A percentile compares a stretch with the other conserved stretches of the same genome.
phyloP scores from a whole-genome alignment of 1,140 invertebrate species.

The Thaumetopoea pityocampa region DNA sequence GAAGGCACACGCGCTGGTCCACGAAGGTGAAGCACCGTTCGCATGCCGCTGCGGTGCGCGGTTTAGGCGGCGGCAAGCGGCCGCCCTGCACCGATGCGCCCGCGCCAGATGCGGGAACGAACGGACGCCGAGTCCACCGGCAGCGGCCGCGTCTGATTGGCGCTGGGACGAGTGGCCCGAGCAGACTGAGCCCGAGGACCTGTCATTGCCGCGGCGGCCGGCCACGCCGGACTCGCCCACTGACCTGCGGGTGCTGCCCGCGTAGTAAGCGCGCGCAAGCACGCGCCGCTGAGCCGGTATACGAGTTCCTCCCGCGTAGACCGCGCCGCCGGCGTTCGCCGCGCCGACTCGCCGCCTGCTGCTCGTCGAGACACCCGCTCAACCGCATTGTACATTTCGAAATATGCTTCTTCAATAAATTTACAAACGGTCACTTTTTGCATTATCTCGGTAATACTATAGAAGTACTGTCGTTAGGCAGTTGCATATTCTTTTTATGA shows the following conservation, averaged over 20 bases:
- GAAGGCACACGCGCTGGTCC: slow-evolving; percentile 93
- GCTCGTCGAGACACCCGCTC: slow-evolving; percentile 14
- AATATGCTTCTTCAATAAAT: slow-evolving; percentile 28
- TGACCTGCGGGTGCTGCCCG: slow-evolving; percentile 64
- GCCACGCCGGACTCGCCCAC: slow-evolving; percentile 64
- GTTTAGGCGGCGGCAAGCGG: slow-evolving; percentile 89
- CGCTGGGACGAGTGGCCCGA: slow-evolving; percentile 78
- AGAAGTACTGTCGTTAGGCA: slow-evolving; percentile 47
- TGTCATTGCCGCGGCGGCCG: slow-evolving; percentile 73
- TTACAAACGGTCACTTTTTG: slow-evolving; percentile 37
- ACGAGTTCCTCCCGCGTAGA: slow-evolving; percentile 76
- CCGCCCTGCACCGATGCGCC: slow-evolving; percentile 90
- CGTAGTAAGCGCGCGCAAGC: slow-evolving; percentile 52
- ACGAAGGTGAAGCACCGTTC: slow-evolving; percentile 93
- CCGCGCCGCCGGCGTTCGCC: slow-evolving; percentile 22
- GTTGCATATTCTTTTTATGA: slow-evolving; percentile 51
- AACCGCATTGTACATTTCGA: slow-evolving; percentile 14
- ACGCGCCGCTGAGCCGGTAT: slow-evolving; percentile 71
- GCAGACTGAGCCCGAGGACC: slow-evolving; percentile 93
- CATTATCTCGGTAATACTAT: slow-evolving; percentile 50
- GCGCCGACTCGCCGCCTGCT: too few relatives aligned
- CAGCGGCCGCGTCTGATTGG: slow-evolving; percentile 60
- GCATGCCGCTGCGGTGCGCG: slow-evolving; percentile 86
- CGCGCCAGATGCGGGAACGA: slow-evolving; percentile 45
- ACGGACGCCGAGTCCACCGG: slow-evolving; percentile 46